Conservation (phyloP, 2,113 vertebrate genomes). For the Archocentrus centrarchus region DNA sequence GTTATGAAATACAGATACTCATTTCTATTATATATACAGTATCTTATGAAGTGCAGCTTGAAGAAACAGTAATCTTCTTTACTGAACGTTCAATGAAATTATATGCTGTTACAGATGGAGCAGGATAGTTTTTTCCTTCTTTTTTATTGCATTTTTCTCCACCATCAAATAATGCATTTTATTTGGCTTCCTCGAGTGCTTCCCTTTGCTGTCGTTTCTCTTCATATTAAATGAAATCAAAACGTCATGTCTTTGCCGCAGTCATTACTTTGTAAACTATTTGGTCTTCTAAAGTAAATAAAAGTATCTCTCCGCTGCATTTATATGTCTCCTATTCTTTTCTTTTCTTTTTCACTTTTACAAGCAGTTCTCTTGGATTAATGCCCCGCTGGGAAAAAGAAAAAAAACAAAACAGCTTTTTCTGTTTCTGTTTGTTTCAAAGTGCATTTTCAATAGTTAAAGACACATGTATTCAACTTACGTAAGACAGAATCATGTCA, state of each 20-base stretch:
- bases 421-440: conserved; percentile 18
- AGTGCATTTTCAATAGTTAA: conserved; percentile 19
- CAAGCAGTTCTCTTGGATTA: conserved; percentile 15
- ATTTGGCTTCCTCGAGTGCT: conserved; percentile 56
- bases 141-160: conserved; percentile 64
- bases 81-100: conserved; percentile 68
- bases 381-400: background rate
- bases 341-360: conserved; percentile 20
- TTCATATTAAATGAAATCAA: conserved; percentile 67
- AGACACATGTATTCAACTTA: conserved; percentile 4
- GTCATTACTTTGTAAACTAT: conserved; percentile 70
- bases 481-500: conserved; percentile 1
- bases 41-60: conserved; percentile 55
- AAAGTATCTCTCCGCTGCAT: conserved; percentile 42
- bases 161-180: conserved; percentile 59
- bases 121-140: background rate
- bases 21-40: conserved; percentile 49
- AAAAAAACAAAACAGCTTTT: background rate
- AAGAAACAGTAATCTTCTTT: conserved; percentile 69
- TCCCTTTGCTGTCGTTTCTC: conserved; percentile 53
- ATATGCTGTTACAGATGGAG: conserved; percentile 49
- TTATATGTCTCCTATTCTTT: conserved; percentile 23
- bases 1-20: conserved; percentile 55
- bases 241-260: conserved; percentile 60
- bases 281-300: conserved; percentile 51